Percentiles rank a stretch among this genome's conserved stretches.
Evolutionary conservation across 2,888 invertebrate species (phyloP).

Genomic region (Caenorhabditis sp.): DNA sequence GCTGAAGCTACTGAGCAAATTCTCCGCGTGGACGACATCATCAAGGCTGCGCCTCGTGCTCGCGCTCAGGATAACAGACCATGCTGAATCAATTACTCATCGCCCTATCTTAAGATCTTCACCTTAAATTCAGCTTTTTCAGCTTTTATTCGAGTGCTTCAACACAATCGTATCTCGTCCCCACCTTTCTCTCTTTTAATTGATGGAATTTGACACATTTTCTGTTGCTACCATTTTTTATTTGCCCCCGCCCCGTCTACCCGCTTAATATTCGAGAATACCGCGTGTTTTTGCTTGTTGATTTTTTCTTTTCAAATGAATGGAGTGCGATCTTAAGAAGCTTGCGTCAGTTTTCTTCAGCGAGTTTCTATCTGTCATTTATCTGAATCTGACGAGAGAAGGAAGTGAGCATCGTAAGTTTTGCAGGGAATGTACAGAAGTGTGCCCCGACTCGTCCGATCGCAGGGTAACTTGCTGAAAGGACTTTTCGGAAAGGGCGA

Average conservation of each 20-base stretch:
- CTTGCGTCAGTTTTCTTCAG: not conserved
- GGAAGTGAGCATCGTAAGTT: not conserved
- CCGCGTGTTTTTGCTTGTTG: conserved; percentile 52
- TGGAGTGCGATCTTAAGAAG: conserved; percentile 43
- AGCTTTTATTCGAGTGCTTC: conserved; percentile 57
- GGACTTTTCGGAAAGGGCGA: conserved; percentile 29
- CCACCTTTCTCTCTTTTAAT: not conserved
- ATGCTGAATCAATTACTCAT: conserved; percentile 63
- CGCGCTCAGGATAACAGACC: conserved; percentile 75
- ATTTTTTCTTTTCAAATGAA: conserved; percentile 46
- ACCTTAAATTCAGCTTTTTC: conserved; percentile 18
- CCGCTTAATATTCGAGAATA: conserved; percentile 37
- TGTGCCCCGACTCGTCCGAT: conserved; percentile 35
- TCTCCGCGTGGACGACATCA: conserved; percentile 95
- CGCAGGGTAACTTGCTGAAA: conserved; percentile 47
- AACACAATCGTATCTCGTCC: conserved; percentile 52
- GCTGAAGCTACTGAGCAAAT: conserved; percentile 87
- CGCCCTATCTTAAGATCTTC: conserved; percentile 40
- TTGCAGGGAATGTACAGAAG: conserved; percentile 39
- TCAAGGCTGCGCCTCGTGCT: conserved; percentile 82
- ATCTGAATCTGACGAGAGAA: not conserved
- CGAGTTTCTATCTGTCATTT: conserved; percentile 2
- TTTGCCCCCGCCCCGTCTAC: conserved; percentile 23
- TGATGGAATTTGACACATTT: conserved; percentile 29
- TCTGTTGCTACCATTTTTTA: conserved; percentile 15